Evolutionary conservation across 2,113 vertebrate species (phyloP).

Genomic region (Limnothrissa miodon): DNA sequence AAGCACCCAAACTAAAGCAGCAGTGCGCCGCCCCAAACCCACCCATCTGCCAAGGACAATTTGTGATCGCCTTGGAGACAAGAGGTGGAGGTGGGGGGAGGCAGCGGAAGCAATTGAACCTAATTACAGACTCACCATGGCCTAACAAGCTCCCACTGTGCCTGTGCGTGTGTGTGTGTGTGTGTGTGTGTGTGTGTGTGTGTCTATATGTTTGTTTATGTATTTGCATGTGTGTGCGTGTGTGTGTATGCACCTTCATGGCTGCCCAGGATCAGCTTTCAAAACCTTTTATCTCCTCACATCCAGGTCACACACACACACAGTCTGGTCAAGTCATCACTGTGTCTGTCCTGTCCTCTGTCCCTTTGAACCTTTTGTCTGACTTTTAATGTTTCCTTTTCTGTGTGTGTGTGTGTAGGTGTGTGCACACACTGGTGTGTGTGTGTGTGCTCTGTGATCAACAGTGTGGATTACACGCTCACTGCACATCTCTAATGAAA

Average conservation of each 20-base stretch:
- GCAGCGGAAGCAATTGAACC: not conserved
- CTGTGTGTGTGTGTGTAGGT: not conserved
- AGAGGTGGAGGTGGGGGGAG: not conserved
- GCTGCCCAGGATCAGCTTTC: not conserved
- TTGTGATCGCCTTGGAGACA: not conserved
- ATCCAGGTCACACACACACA: constrained; percentile 2
- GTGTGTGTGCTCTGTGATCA: not conserved
- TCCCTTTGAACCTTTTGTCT: constrained; percentile 4
- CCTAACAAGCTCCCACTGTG: constrained; percentile 8
- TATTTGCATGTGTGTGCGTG: not conserved
- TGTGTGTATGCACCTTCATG: not conserved
- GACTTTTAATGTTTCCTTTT: not conserved
- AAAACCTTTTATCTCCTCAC: not conserved
- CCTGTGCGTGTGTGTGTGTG: not conserved
- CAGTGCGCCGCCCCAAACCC: not conserved
- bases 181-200: not conserved
- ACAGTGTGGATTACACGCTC: not conserved
- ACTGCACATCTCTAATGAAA: constrained; percentile 12
- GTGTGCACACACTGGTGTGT: not conserved
- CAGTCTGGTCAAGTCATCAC: not conserved
- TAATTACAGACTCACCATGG: constrained; percentile 1
- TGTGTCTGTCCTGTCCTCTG: too few species aligned
- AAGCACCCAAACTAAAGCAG: not conserved
- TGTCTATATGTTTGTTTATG: not conserved
- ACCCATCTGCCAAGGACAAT: not conserved